These are phyloP conservation scores for Alectoris magna DNA, from an alignment of 2,797 vertebrate species.

Conservation along the genomic window DNA sequence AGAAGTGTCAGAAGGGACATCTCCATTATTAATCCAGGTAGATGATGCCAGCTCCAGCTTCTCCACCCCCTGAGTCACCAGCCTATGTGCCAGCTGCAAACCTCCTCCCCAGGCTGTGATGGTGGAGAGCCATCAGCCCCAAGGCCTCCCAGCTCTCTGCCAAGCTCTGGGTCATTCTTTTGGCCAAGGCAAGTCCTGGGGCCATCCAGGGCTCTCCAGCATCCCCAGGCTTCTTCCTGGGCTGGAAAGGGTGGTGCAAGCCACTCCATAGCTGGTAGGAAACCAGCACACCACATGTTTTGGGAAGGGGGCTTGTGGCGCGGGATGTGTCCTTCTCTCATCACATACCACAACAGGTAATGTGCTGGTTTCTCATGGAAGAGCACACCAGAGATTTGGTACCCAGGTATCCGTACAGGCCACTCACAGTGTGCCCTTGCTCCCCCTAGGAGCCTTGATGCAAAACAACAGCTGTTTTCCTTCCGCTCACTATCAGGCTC, in stretches of 20 bases:
- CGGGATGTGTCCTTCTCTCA: neutral
- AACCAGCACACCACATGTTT: neutral
- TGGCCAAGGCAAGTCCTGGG: accelerated
- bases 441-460: neutral
- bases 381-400: neutral
- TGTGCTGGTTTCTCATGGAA: neutral
- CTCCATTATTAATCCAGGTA: constrained; percentile 1
- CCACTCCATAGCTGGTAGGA: neutral
- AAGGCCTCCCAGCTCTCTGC: neutral
- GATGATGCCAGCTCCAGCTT: neutral
- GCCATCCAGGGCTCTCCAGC: neutral
- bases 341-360: neutral
- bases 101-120: neutral
- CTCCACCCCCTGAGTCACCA: constrained; percentile 12
- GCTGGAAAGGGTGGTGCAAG: neutral
- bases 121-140: neutral
- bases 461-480: neutral
- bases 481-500: neutral
- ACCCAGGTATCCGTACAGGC: too few relatives aligned
- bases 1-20: neutral
- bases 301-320: neutral
- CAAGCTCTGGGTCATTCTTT: neutral
- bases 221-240: too few relatives aligned
- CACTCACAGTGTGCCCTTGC: neutral
- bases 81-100: neutral